Base-by-base conservation (phyloP, 2,888 invertebrate genomes). In the Drosophila mercatorum region DNA sequence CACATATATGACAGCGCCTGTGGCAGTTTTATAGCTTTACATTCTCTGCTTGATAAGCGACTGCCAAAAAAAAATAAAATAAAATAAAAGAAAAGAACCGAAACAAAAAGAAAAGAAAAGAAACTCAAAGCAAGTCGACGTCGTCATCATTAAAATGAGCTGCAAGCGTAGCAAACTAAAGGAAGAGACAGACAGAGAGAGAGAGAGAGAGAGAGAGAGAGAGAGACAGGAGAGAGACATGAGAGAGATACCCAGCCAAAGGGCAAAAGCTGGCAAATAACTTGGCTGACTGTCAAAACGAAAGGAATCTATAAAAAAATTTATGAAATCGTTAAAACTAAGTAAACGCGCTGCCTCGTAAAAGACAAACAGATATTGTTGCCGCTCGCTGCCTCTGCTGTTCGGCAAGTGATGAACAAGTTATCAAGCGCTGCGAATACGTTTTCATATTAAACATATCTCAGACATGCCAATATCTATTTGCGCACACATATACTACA, bases 271-370 rank as follows among this genome's bases (percentile, higher is more conserved):
- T 61, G 26, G 12, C 34, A 44, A 36, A 57, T 61, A 55, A 58
- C 63, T 75, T 64, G 67, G 57, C 67, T 55, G 49, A 31, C 57
- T 57, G 58, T 61, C 61, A 72, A 65, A 76, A 49, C 43, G 66
- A 71, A 67, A 61, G 43, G 61, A 72, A 73, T 70, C 63, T 60
- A 75, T 75, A 70, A 70, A 70, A 67, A 46, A 40, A 70, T 75
- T 76, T 76, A 76, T 75, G 72, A 71, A 76, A 76, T 77, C 72
- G 77, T 72, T 77, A 68, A 77, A 77, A 52, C 60, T 59, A 65
- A 72, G 76, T 72, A 72, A 73, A 77, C 72, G 62, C 63, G 44
- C 8, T 68, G 61, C 53, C 40, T 64, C 68, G 49, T 63, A 77
- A 66, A 70, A 64, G 36, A 55, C 78, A 62, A 77, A 60, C 66